phyloP scores from a whole-genome alignment of 1,140 invertebrate species.

The Pachypsylla venusta region DNA sequence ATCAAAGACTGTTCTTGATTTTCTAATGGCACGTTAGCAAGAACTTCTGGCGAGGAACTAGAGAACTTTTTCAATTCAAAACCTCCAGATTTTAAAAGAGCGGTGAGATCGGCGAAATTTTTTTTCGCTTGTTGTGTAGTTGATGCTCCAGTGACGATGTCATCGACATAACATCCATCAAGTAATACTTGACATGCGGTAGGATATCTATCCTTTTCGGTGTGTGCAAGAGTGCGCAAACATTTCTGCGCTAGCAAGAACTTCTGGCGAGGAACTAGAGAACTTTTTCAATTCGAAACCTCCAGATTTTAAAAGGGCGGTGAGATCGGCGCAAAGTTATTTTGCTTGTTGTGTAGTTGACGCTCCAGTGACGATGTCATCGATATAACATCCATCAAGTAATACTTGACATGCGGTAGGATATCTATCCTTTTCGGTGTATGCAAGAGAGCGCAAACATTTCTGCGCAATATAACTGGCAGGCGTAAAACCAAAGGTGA shows the following conservation, averaged over 20 bases:
- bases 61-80: slow-evolving; percentile 21
- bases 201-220: neutral
- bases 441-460: neutral
- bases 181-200: neutral
- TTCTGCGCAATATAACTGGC: neutral
- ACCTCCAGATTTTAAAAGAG: slow-evolving; percentile 17
- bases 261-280: slow-evolving; percentile 15
- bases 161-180: slow-evolving; percentile 22
- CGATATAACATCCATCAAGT: neutral
- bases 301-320: slow-evolving; percentile 14
- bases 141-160: slow-evolving; percentile 29
- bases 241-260: neutral
- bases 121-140: slow-evolving; percentile 17
- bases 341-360: neutral
- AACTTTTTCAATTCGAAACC: slow-evolving; percentile 21
- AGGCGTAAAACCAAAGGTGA: neutral
- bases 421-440: no score
- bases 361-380: neutral
- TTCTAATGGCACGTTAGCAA: neutral
- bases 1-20: neutral
- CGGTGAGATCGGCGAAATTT: slow-evolving; percentile 16
- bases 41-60: slow-evolving; percentile 5
- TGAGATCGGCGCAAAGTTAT: slow-evolving; percentile 12
- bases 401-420: no score
- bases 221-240: neutral